phyloP scores from a whole-genome alignment of 1,140 invertebrate genomes.

The Atta texana region DNA sequence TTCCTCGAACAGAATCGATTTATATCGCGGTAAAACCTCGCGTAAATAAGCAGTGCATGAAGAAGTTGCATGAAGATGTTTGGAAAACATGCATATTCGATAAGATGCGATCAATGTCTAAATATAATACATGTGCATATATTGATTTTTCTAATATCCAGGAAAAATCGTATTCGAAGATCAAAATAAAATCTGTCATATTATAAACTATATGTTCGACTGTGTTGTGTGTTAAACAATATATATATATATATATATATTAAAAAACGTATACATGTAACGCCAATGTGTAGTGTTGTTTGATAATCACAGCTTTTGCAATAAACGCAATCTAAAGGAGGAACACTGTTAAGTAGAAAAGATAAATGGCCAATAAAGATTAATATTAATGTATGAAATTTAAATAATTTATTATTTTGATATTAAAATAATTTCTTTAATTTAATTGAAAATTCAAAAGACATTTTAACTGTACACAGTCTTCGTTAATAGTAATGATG shows the following conservation, averaged over 20 bases:
- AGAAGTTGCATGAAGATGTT: conserved; percentile 11
- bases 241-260: no score
- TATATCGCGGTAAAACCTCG: conserved; percentile 28
- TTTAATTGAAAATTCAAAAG: no score
- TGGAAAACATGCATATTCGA: conserved; percentile 40
- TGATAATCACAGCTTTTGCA: background rate
- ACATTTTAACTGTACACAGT: no score
- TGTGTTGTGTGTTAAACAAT: background rate
- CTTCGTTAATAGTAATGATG: no score
- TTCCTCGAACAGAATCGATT: conserved; percentile 53
- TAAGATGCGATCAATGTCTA: conserved; percentile 23
- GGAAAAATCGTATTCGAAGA: background rate
- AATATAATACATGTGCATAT: background rate
- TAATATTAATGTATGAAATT: no score
- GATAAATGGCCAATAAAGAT: no score
- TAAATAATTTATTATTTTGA: no score
- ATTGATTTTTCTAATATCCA: conserved; percentile 27
- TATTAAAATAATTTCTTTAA: no score
- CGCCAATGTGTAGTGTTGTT: background rate
- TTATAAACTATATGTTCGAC: background rate
- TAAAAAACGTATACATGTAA: background rate
- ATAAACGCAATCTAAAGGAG: background rate
- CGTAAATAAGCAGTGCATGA: conserved; percentile 31
- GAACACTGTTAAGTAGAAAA: no score
- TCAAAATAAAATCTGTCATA: background rate